A percentile compares a stretch with the other conserved stretches of the same genome.
phyloP scores from a whole-genome alignment of 2,888 invertebrate genomes.

The Pilophorus perplexus region DNA sequence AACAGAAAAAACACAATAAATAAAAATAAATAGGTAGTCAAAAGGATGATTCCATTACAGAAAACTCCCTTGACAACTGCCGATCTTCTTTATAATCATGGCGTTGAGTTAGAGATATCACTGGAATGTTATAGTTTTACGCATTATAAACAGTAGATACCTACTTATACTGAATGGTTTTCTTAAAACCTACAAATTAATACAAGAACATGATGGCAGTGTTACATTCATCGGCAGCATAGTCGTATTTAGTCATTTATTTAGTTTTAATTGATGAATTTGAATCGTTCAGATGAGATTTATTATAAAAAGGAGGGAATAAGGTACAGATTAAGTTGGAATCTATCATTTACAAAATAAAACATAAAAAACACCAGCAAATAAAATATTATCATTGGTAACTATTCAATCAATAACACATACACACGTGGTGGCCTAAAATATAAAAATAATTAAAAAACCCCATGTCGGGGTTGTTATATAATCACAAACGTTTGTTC shows the following conservation, averaged over 20 bases:
- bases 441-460: constrained; percentile 1
- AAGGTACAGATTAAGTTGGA: constrained; percentile 6
- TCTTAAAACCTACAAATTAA: constrained; percentile 33
- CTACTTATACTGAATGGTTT: constrained; percentile 13
- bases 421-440: constrained; percentile 27
- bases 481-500: constrained; percentile 14
- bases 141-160: background rate
- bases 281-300: too few relatives aligned
- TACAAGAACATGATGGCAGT: constrained; percentile 39
- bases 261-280: too few relatives aligned
- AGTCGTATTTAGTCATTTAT: too few relatives aligned
- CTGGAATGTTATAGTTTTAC: constrained; percentile 25
- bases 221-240: constrained; percentile 34
- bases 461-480: background rate
- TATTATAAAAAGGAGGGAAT: constrained; percentile 26
- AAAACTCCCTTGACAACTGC: too few relatives aligned
- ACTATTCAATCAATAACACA: constrained; percentile 36
- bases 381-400: constrained; percentile 25
- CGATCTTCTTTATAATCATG: too few relatives aligned
- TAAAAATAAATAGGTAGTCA: too few relatives aligned
- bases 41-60: too few relatives aligned
- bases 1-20: too few relatives aligned
- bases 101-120: too few relatives aligned
- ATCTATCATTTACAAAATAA: too few relatives aligned
- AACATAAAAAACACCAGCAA: constrained; percentile 9